A percentile compares a stretch with the other conserved stretches of the same genome.
Conservation (phyloP, 1,140 invertebrate genomes). For the Choristoneura fumiferana region DNA sequence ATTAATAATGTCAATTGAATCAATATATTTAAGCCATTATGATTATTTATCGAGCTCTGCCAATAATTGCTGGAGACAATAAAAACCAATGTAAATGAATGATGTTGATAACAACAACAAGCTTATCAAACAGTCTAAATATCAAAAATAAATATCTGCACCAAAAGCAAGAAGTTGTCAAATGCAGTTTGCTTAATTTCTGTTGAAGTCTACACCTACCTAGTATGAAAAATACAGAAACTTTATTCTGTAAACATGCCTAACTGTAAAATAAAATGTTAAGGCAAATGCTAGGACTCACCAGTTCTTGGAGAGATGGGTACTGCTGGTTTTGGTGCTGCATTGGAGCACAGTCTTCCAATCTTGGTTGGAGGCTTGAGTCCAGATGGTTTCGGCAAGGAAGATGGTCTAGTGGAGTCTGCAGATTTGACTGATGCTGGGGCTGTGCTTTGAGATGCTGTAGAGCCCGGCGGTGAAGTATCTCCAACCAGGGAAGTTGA, state of each 20-base stretch:
- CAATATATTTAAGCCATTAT: slow-evolving; percentile 10
- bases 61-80: slow-evolving; percentile 20
- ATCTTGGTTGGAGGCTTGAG: slow-evolving; percentile 82
- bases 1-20: slow-evolving; percentile 22
- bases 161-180: slow-evolving; percentile 41
- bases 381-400: slow-evolving; percentile 76
- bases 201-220: slow-evolving; percentile 15
- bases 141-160: background rate
- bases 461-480: slow-evolving; percentile 37
- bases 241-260: slow-evolving; percentile 2
- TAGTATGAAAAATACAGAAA: slow-evolving; percentile 19
- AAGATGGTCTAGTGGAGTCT: slow-evolving; percentile 54
- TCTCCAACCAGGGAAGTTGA: slow-evolving; percentile 33
- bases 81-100: background rate
- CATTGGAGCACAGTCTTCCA: slow-evolving; percentile 79
- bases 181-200: slow-evolving; percentile 64
- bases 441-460: slow-evolving; percentile 49
- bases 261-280: slow-evolving; percentile 3
- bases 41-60: slow-evolving; percentile 24
- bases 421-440: slow-evolving; percentile 51
- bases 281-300: slow-evolving; percentile 44
- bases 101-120: background rate
- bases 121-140: background rate
- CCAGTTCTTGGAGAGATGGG: slow-evolving; percentile 79
- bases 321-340: slow-evolving; percentile 79